A percentile compares a stretch with the other conserved stretches of the same genome.
These are phyloP conservation scores for Folsomia manolachei DNA, from an alignment of 2,888 invertebrate genomes.

Conservation along the genomic window DNA sequence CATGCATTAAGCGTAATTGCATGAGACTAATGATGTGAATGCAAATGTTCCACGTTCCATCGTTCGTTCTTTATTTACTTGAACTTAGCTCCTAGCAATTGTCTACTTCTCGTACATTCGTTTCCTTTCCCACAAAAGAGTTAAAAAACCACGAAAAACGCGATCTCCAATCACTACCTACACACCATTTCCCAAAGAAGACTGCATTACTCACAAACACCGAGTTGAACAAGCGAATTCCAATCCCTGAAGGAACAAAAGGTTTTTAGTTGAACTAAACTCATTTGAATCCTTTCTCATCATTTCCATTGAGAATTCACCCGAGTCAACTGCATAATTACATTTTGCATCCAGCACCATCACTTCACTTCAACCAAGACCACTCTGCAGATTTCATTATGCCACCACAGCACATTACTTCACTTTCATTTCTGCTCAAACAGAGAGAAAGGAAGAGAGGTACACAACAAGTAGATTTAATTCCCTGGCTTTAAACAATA, in stretches of 20 bases:
- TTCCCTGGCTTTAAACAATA: not conserved
- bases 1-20: conserved; percentile 5
- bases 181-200: not conserved
- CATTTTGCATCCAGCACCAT: not conserved
- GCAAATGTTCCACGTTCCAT: not conserved
- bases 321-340: not conserved
- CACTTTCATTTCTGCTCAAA: not conserved
- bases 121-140: not conserved
- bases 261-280: not conserved
- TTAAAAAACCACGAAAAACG: conserved; percentile 2
- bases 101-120: not conserved
- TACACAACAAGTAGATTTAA: conserved; percentile 1
- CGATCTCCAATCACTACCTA: too few relatives aligned
- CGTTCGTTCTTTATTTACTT: not conserved
- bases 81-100: not conserved
- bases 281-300: conserved; percentile 6
- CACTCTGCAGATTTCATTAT: conserved; percentile 9
- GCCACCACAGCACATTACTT: not conserved
- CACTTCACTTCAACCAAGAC: not conserved
- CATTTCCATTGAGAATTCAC: not conserved
- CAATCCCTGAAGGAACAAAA: not conserved
- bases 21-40: not conserved
- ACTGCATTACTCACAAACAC: not conserved
- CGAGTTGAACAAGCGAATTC: not conserved
- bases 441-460: not conserved